Evolutionary conservation across 1,140 invertebrate genomes (phyloP), one percentile per base, ranked within the genome.

Genomic region (Homalodisca vitripennis): DNA sequence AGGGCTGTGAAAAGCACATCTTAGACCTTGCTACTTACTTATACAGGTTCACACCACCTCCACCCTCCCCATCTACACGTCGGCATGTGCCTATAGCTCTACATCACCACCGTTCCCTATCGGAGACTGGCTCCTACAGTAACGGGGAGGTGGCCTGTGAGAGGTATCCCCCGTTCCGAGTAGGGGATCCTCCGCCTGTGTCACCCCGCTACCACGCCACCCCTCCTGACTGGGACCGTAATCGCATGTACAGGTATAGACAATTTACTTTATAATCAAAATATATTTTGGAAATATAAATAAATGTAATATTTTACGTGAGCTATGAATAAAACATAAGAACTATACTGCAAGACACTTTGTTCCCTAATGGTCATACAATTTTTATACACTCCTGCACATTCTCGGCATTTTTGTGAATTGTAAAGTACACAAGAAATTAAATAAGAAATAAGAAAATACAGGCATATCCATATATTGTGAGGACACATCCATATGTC

Each of bases 31-130:
- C n/a, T n/a, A n/a, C n/a, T n/a, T n/a, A n/a, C n/a, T n/a, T 48
- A 67, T 72, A 48, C 69, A 77, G 73, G 66, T 72, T 71, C 24
- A 73, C 71, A 30, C 70, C 74, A 62, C 73, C 74, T 41, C 74
- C 77, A 68, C 63, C 63, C 32, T 66, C 63, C 1, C 63, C 63
- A 12, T 27, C 41, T 2, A 46, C 63, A 14, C n/a, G 63, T 3
- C n/a, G 63, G 12, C 63, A 66, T 20, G 63, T 31, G 3, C 63
- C 63, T 46, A 12, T 46, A 27, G 3, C 63, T 24, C 17, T 66
- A 27, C 63, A 66, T 12, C 63, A 66, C 41, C 63, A 66, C 26
- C 32, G 63, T 20, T 66, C 63, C 20, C 63, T 66, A 13, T 66
- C 63, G 24, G 63, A 66, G 26, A 66, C 63, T 14, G 24, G 22